Percentiles rank a stretch among this genome's conserved stretches.
phyloP scores from a whole-genome alignment of 2,113 vertebrate species.

The Siniperca knerii region DNA sequence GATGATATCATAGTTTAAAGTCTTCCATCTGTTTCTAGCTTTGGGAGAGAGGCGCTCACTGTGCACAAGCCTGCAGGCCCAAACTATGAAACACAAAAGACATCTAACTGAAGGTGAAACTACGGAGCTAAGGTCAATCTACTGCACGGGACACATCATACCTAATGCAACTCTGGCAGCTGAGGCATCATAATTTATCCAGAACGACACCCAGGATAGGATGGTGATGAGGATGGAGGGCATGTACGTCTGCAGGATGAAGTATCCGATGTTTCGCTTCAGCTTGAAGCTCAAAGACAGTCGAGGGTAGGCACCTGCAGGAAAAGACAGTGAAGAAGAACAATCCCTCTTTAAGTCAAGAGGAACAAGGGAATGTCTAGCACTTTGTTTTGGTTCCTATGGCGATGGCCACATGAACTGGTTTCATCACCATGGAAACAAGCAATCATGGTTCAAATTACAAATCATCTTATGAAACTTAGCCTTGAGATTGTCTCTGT shows the following conservation, averaged over 20 bases:
- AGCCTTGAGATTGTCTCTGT: constrained; percentile 60
- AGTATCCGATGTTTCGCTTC: constrained; percentile 99
- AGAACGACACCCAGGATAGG: constrained; percentile 99
- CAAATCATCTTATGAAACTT: constrained; percentile 63
- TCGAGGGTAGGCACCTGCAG: constrained; percentile 94
- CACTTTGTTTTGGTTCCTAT: constrained; percentile 64
- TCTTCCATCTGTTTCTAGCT: neutral
- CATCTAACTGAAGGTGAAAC: constrained; percentile 31
- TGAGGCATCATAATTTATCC: constrained; percentile 99
- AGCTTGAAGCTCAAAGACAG: constrained; percentile 97
- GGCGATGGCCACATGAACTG: constrained; percentile 60
- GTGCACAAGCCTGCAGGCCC: neutral
- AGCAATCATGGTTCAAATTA: constrained; percentile 50
- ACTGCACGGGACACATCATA: constrained; percentile 75
- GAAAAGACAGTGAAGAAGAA: neutral
- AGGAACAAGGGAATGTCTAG: constrained; percentile 42
- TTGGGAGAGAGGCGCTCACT: neutral
- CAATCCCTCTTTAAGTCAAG: constrained; percentile 60
- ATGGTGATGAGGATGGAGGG: constrained; percentile 99
- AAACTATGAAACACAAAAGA: neutral
- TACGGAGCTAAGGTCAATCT: constrained; percentile 37
- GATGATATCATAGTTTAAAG: neutral
- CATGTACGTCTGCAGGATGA: constrained; percentile 99
- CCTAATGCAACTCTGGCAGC: constrained; percentile 98
- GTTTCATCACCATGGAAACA: constrained; percentile 76